Conservation (phyloP, 2,113 vertebrate species). For the Tachysurus fulvidraco region DNA sequence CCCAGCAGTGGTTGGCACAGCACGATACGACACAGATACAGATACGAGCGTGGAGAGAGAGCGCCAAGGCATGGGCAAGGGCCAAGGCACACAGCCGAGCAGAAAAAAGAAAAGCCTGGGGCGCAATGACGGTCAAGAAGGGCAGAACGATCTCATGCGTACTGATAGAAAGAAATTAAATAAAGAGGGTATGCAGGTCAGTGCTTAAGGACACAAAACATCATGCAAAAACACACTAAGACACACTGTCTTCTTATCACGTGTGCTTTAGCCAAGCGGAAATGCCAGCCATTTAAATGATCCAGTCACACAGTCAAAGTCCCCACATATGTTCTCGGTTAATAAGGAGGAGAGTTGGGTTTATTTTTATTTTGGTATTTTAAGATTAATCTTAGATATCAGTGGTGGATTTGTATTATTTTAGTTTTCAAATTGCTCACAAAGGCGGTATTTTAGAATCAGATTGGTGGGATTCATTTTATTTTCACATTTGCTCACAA, state of each 20-base stretch:
- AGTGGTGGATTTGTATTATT: no score
- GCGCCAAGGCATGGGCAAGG: slow-evolving; percentile 47
- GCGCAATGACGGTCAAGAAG: slow-evolving; percentile 31
- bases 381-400: no score
- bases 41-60: slow-evolving; percentile 51
- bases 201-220: background rate
- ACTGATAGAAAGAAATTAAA: background rate
- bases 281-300: background rate
- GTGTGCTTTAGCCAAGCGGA: background rate
- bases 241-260: background rate
- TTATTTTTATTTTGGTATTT: no score
- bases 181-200: background rate
- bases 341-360: background rate
- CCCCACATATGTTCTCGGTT: background rate
- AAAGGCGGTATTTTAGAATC: background rate
- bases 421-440: no score
- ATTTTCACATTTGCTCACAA: background rate
- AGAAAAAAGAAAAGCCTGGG: slow-evolving; percentile 55
- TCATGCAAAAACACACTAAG: background rate
- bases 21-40: no score
- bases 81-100: slow-evolving; percentile 56
- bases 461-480: background rate
- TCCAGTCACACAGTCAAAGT: background rate
- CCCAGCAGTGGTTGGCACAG: slow-evolving; percentile 47
- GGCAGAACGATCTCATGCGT: background rate